phyloP scores from a whole-genome alignment of 2,797 vertebrate genomes.

The Menidia menidia region DNA sequence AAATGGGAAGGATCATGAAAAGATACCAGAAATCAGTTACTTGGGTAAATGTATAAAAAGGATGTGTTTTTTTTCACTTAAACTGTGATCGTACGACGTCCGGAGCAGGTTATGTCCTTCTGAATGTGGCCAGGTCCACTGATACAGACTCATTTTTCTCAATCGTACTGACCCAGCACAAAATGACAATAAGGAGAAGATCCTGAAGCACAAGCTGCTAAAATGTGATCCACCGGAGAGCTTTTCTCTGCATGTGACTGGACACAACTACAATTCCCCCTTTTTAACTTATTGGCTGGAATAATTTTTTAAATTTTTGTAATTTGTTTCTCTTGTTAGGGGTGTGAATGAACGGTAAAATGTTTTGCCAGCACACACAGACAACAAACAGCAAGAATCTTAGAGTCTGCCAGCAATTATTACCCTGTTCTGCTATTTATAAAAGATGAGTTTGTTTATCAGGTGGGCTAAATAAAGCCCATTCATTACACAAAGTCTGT shows the following conservation, averaged over 20 bases:
- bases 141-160: too few species aligned
- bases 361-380: background rate
- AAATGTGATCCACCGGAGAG: background rate
- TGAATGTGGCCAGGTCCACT: too few species aligned
- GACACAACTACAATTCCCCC: background rate
- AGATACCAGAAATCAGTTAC: too few species aligned
- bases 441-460: background rate
- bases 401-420: conserved; percentile 3
- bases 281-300: background rate
- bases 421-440: background rate
- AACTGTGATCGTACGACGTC: too few species aligned
- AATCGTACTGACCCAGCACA: too few species aligned
- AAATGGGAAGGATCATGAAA: too few species aligned
- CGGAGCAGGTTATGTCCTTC: too few species aligned
- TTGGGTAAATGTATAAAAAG: too few species aligned
- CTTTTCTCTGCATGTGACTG: background rate
- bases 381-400: background rate
- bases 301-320: background rate
- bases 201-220: too few species aligned
- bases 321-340: background rate
- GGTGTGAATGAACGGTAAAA: background rate
- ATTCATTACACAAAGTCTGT: background rate
- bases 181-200: too few species aligned
- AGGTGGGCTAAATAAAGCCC: conserved; percentile 12
- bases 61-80: too few species aligned